Evolutionary conservation across 2,888 invertebrate species (phyloP).

Genomic region (Esperia sulphurella): DNA sequence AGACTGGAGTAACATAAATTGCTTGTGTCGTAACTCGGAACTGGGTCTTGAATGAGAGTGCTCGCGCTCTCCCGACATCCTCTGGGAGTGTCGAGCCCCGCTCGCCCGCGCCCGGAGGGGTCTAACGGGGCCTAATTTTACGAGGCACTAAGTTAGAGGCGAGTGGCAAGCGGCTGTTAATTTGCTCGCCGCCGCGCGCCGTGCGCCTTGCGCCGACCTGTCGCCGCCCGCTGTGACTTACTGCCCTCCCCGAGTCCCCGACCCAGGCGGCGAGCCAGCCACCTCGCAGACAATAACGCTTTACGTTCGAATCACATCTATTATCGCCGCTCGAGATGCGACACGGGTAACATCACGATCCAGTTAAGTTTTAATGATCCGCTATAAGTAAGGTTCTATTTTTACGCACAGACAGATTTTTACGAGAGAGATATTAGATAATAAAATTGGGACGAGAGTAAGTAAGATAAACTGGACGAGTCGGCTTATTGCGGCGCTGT

Average conservation of each 20-base stretch:
- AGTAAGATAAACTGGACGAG: constrained; percentile 46
- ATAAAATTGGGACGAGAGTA: constrained; percentile 42
- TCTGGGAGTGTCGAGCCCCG: constrained; percentile 32
- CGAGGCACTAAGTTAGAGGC: constrained; percentile 74
- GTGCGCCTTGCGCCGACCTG: constrained; percentile 59
- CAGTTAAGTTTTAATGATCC: constrained; percentile 34
- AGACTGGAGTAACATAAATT: constrained; percentile 5
- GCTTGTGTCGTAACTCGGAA: constrained; percentile 29
- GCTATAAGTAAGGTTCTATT: constrained; percentile 31
- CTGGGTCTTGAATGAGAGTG: constrained; percentile 47
- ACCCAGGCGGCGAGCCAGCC: not conserved
- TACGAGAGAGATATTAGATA: constrained; percentile 37
- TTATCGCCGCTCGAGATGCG: constrained; percentile 33
- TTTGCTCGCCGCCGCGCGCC: constrained; percentile 61
- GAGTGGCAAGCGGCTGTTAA: constrained; percentile 73
- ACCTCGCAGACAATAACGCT: constrained; percentile 37
- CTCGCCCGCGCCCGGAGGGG: constrained; percentile 52
- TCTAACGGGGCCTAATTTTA: constrained; percentile 74
- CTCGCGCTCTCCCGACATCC: constrained; percentile 44
- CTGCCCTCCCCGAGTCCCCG: constrained; percentile 25
- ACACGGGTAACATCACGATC: constrained; percentile 28
- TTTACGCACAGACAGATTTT: constrained; percentile 30
- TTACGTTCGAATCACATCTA: constrained; percentile 44
- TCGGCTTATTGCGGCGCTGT: constrained; percentile 51
- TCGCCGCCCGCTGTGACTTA: constrained; percentile 75